Evolutionary conservation across 2,888 invertebrate species (phyloP).

Genomic region (Pyrochroa serraticornis): DNA sequence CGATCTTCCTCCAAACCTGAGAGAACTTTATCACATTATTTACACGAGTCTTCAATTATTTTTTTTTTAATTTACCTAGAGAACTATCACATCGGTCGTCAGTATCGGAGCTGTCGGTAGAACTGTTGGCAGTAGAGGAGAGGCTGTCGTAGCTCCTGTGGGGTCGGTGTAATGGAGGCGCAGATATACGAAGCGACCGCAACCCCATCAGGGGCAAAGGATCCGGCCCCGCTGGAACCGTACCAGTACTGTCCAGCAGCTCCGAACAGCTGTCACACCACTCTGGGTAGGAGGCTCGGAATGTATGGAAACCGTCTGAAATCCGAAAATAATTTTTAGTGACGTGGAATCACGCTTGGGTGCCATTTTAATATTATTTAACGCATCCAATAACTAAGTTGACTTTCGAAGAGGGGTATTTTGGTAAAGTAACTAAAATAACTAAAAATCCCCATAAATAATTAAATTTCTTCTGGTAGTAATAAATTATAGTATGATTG

Average conservation of each 20-base stretch:
- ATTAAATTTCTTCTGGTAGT: too few relatives aligned
- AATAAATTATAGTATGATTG: too few relatives aligned
- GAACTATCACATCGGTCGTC: slow-evolving; percentile 61
- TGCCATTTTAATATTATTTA: too few relatives aligned
- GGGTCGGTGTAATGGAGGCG: slow-evolving; percentile 47
- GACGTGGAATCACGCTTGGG: background rate
- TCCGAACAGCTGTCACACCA: slow-evolving; percentile 86
- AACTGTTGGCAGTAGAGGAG: slow-evolving; percentile 56
- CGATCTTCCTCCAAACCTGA: slow-evolving; percentile 68
- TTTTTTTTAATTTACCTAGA: slow-evolving; percentile 47
- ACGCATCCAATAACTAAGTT: too few relatives aligned
- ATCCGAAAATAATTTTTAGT: slow-evolving; percentile 44
- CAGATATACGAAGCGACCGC: slow-evolving; percentile 54
- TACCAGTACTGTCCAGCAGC: slow-evolving; percentile 46
- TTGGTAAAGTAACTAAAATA: too few relatives aligned
- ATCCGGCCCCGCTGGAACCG: slow-evolving; percentile 47
- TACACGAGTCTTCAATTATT: slow-evolving; percentile 2
- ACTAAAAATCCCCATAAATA: too few relatives aligned
- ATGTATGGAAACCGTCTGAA: slow-evolving; percentile 85
- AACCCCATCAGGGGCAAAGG: slow-evolving; percentile 55
- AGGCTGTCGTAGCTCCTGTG: slow-evolving; percentile 53
- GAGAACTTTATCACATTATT: slow-evolving; percentile 30
- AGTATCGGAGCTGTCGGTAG: slow-evolving; percentile 57
- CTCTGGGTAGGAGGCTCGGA: slow-evolving; percentile 85
- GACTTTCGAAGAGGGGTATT: too few relatives aligned